Base-by-base conservation (phyloP, 1,140 invertebrate species). In the Chelonus insularis region DNA sequence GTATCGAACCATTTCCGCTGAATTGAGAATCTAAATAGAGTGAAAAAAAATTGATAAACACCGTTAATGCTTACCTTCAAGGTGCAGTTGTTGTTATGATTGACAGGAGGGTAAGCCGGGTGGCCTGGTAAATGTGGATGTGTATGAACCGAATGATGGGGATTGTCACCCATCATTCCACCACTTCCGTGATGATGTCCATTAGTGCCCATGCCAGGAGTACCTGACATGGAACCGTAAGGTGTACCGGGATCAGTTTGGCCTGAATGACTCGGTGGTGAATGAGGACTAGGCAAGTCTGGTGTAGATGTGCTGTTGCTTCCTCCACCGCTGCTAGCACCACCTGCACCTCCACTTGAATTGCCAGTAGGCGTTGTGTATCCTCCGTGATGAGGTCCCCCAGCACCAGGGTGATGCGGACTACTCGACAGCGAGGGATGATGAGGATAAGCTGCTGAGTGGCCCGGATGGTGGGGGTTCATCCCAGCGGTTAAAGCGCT, bases 401-500 rank as follows among this genome's bases (percentile, higher is more conserved):
- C 74, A 36, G 77, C 74, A 50, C 73, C 72, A 8, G 76, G 69
- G 60, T 81, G 80, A 72, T 80, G 78, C 36, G 78, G 80, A 72
- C 78, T 82, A 65, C 79, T 80, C 70, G 78, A 75, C 55, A 81
- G 72, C 68, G 80, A 78, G 58, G 78, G 72, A 68, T 81, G 80
- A 69, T 80, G 79, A 64, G 80, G 78, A 69, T 80, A 81, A 67
- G 73, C 72, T 66, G 75, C 71, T 32, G 75, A 69, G 60, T 78
- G 77, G 55, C 74, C 73, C 68, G 76, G 75, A 66, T 77, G 77
- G 70, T 78, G 76, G 67, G 81, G 81, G 79, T 83, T 83, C 82
- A 83, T 82, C 73, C 76, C 79, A 75, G 80, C 77, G 73, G 79
- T 78, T 70, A 82, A 61, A 72, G 80, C 78, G 76, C 79, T 80